Base-by-base conservation (phyloP, 2,113 vertebrate species). In the Pygoscelis adeliae region DNA sequence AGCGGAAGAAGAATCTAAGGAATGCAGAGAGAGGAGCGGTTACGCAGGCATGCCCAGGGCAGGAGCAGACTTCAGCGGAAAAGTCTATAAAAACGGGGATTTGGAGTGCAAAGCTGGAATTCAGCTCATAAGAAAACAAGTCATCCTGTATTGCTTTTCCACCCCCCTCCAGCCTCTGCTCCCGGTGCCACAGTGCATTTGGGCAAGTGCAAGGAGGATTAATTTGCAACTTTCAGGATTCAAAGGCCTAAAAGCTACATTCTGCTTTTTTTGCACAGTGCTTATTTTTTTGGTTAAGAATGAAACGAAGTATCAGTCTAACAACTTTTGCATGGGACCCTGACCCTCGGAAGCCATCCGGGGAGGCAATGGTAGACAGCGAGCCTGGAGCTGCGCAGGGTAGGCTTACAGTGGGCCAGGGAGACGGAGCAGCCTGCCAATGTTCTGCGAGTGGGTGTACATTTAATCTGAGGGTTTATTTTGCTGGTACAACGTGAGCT, bases 1-100 rank as follows among this genome's bases (percentile, higher is more conserved):
- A 62, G 67, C 2, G 0, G 94, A n/a, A 94, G 38, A 94, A 32
- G 95, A 95, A 98, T 92, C 96, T 97, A n/a, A 96, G 92, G 96
- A 94, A 95, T 92, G 92, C 79, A 89, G 93, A 87, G 83, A 85
- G 96, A 94, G 92, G 85, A 92, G 93, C 49, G 56, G 93, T 98
- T 97, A 97, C 71, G 81, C 58, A 89, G 90, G 82, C 90, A 73
- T 89, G 89, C 82, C 94, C 84, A 22, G 81, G 82, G 93, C 96
- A 92, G 83, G 55, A 93, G 87, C 88, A 62, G 58, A 61, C 66
- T 72, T 49, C 92, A 84, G 92, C 63, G 38, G 93, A 95, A 87
- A 94, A 91, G 74, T 69, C 93, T 87, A 70, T 91, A 89, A 93
- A 95, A 82, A 19, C 0, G 2, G 59, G 96, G 92, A 89, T 91